Percentiles rank a stretch among this genome's conserved stretches.
phyloP scores from a whole-genome alignment of 2,797 vertebrate species.

The Rhabdomys pumilio region DNA sequence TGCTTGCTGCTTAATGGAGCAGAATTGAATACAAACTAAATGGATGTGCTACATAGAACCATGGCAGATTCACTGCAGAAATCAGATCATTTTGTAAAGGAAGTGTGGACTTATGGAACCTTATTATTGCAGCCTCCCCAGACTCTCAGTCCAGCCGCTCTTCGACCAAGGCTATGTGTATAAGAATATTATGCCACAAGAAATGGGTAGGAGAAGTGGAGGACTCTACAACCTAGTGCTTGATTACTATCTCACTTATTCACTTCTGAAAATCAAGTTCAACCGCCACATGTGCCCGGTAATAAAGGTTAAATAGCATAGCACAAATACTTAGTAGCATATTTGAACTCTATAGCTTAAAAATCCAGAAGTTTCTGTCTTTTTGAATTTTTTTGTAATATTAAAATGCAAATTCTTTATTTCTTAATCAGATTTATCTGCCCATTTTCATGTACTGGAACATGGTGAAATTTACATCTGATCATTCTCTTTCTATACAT shows the following conservation, averaged over 20 bases:
- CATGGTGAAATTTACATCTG: background rate
- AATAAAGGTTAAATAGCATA: background rate
- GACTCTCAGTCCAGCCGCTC: background rate
- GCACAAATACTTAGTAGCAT: background rate
- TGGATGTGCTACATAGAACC: background rate
- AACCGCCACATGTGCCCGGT: background rate
- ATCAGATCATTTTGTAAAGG: background rate
- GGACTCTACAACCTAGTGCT: background rate
- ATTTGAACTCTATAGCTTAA: background rate
- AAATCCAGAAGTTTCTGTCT: background rate
- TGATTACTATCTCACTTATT: background rate
- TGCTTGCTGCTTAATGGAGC: background rate
- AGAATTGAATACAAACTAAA: background rate
- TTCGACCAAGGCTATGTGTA: background rate
- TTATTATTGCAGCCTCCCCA: background rate
- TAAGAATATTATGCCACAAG: background rate
- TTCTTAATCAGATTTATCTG: background rate
- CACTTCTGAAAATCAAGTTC: background rate
- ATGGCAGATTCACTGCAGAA: background rate
- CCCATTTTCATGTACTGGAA: background rate
- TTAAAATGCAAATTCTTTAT: background rate
- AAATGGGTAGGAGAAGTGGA: slow-evolving; percentile 1
- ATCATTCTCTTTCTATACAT: background rate
- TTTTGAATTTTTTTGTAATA: background rate
- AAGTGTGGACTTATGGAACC: background rate